Base-by-base conservation (phyloP, 2,888 invertebrate genomes). In the Entomobrya multifasciata region DNA sequence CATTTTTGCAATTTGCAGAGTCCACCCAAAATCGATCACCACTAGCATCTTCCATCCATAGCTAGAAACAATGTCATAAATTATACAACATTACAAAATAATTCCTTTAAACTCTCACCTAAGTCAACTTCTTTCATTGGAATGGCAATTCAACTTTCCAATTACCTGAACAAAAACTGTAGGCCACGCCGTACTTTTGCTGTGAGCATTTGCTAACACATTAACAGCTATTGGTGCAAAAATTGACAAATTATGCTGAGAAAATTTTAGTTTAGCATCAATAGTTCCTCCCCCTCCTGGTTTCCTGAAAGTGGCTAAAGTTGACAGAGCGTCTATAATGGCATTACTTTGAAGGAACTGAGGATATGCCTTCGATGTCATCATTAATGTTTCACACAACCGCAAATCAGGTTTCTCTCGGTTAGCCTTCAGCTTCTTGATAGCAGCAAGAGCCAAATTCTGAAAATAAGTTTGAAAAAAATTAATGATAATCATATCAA, bases 21-120 rank as follows among this genome's bases (percentile, higher is more conserved):
- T 99, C 99, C 22, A 98, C 97, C 97, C 99, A 99, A 90, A 96
- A 94, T 49, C 98, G 94, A 92, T 99, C 99, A 60, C 97, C 97
- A 0, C 98, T 93, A 0, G 98, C 97, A 93, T 99, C 99, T 92
- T 99, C 99, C 87, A 98, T 95, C 92, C 97, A 99, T 0, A 97
- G 94, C 95, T 97, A 91, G 6, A 93, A 89, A 27, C 44, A 41
- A 67, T 60, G n/a, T n/a, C n/a, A n/a, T n/a, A n/a, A n/a, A n/a
- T n/a, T n/a, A n/a, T n/a, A n/a, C n/a, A n/a, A n/a, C n/a, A n/a
- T n/a, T n/a, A n/a, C n/a, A n/a, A n/a, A n/a, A n/a, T n/a, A n/a
- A n/a, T n/a, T n/a, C n/a, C n/a, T n/a, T n/a, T n/a, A n/a, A n/a
- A n/a, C n/a, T n/a, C n/a, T n/a, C n/a, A n/a, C n/a, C n/a, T n/a